These are phyloP conservation scores for Mustela lutreola DNA, from an alignment of 2,113 vertebrate species.

Conservation along the genomic window DNA sequence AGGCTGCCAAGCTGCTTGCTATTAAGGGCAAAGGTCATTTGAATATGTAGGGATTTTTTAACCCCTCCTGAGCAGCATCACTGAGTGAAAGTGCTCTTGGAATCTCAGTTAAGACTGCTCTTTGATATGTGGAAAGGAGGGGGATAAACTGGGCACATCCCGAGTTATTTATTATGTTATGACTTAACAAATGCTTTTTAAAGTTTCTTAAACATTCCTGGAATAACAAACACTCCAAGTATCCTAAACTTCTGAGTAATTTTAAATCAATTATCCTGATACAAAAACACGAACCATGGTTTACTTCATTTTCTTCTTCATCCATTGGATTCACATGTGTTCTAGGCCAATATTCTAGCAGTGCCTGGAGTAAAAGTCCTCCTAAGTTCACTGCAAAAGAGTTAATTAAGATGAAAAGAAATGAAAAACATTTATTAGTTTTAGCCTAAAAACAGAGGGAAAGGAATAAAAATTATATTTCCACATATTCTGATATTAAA, in stretches of 20 bases:
- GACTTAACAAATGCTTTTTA: neutral
- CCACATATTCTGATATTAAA: neutral
- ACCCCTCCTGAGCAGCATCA: neutral
- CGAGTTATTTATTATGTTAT: neutral
- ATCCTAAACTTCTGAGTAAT: neutral
- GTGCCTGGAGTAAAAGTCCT: constrained; percentile 96
- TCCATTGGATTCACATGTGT: constrained; percentile 98
- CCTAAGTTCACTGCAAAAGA: constrained; percentile 94
- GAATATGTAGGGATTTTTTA: neutral
- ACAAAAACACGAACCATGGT: constrained; percentile 89
- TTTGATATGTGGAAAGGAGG: neutral
- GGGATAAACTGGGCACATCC: neutral
- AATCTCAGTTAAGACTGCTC: neutral
- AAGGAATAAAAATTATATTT: neutral
- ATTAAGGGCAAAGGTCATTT: neutral
- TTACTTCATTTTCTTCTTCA: constrained; percentile 98
- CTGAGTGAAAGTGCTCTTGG: neutral
- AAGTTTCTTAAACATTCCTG: neutral
- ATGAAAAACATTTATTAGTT: neutral
- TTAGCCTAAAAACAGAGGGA: neutral
- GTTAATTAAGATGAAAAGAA: neutral
- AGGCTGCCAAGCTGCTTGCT: neutral
- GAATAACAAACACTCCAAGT: neutral
- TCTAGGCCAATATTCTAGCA: constrained; percentile 98
- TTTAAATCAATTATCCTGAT: neutral